phyloP scores from a whole-genome alignment of 2,888 invertebrate genomes.

The Idaea straminata region DNA sequence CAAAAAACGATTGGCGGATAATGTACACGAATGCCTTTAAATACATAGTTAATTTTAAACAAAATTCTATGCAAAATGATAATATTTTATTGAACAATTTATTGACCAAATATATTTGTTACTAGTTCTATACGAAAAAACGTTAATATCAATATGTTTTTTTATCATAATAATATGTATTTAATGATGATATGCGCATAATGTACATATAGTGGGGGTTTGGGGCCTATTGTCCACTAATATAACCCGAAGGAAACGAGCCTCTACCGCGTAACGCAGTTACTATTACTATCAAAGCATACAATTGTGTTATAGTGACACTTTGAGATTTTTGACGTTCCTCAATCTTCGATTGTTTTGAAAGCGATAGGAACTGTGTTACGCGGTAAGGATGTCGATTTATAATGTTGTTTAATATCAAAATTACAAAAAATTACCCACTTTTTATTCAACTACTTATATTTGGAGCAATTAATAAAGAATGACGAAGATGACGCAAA shows the following conservation, averaged over 20 bases:
- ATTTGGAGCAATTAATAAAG: background rate
- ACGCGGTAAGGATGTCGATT: background rate
- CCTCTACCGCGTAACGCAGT: background rate
- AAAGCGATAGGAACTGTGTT: background rate
- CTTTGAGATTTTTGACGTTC: background rate
- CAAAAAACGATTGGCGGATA: background rate
- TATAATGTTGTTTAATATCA: constrained; percentile 42
- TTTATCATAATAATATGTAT: constrained; percentile 48
- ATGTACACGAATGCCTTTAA: background rate
- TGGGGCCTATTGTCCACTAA: constrained; percentile 16
- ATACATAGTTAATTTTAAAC: background rate
- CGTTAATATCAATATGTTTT: constrained; percentile 43
- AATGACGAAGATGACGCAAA: background rate
- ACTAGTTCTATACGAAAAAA: constrained; percentile 13
- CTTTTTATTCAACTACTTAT: constrained; percentile 8
- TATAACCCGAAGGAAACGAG: constrained; percentile 10
- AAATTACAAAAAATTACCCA: constrained; percentile 54
- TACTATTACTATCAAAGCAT: background rate
- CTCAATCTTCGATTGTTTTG: background rate
- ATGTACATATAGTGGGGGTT: constrained; percentile 22
- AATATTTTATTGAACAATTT: background rate
- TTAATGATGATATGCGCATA: constrained; percentile 31
- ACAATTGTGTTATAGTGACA: too few species aligned
- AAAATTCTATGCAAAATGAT: background rate
- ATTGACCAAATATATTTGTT: background rate